These are phyloP conservation scores for Trimorus sp. DNA, from an alignment of 2,888 invertebrate species.

Conservation along the genomic window DNA sequence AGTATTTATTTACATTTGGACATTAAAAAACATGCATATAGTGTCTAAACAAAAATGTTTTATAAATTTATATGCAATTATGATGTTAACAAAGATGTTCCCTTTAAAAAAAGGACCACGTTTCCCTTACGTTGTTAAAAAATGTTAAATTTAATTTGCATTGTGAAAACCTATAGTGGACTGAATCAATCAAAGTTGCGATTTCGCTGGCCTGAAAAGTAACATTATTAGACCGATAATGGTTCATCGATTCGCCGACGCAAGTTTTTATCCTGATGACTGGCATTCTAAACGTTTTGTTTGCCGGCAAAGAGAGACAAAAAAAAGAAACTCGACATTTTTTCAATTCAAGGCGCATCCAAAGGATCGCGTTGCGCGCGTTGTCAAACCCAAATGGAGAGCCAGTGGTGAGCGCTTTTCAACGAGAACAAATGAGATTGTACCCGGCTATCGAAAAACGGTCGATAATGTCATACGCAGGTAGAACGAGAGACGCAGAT, in stretches of 20 bases:
- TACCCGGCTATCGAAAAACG: conserved; percentile 68
- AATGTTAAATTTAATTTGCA: too few relatives aligned
- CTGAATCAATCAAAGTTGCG: too few relatives aligned
- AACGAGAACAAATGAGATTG: conserved; percentile 68
- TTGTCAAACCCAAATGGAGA: conserved; percentile 60
- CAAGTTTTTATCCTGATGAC: conserved; percentile 38
- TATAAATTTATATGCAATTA: too few relatives aligned
- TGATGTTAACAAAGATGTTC: too few relatives aligned
- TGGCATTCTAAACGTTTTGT: conserved; percentile 46
- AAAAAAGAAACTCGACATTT: conserved; percentile 48
- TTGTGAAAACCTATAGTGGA: too few relatives aligned
- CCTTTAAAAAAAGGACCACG: too few relatives aligned
- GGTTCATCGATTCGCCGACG: conserved; percentile 27
- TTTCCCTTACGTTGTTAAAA: too few relatives aligned
- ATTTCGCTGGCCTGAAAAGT: background rate
- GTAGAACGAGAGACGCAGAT: conserved; percentile 66
- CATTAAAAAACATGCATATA: too few relatives aligned
- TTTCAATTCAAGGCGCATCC: conserved; percentile 57
- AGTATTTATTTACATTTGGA: too few relatives aligned
- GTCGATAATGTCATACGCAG: conserved; percentile 74
- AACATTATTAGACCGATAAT: conserved; percentile 26
- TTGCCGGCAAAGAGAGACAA: conserved; percentile 37
- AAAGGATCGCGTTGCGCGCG: conserved; percentile 53
- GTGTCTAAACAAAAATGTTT: too few relatives aligned
- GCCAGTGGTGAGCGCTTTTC: conserved; percentile 61